phyloP scores from a whole-genome alignment of 2,113 vertebrate genomes.

The Silurus asotus region DNA sequence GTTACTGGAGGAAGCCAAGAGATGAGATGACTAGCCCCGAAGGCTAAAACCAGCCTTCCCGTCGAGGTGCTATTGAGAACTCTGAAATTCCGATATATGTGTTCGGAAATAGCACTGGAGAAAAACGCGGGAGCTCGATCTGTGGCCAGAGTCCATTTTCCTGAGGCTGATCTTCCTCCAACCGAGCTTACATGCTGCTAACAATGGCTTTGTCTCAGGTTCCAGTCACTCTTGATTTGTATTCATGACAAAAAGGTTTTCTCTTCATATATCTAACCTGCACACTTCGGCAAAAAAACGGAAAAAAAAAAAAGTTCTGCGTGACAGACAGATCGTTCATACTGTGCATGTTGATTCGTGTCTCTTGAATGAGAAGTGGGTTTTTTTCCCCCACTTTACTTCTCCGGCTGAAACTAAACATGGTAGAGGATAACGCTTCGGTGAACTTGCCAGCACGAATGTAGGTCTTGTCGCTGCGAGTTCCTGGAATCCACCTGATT shows the following conservation, averaged over 20 bases:
- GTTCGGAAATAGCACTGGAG: conserved; percentile 70
- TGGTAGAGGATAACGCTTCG: conserved; percentile 57
- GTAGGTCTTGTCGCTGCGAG: conserved; percentile 51
- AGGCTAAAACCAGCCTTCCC: conserved; percentile 69
- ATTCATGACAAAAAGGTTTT: conserved; percentile 52
- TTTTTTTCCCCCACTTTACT: conserved; percentile 3
- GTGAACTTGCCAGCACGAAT: conserved; percentile 53
- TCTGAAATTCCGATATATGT: conserved; percentile 70
- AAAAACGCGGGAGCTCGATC: conserved; percentile 61
- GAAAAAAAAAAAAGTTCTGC: neutral
- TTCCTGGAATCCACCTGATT: conserved; percentile 46
- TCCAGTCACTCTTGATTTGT: conserved; percentile 53
- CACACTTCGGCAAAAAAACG: neutral
- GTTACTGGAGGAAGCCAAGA: conserved; percentile 71
- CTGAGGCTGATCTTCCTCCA: conserved; percentile 46
- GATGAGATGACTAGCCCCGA: conserved; percentile 69
- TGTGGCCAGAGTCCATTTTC: conserved; percentile 61
- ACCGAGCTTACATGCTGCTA: conserved; percentile 55
- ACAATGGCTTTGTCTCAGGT: conserved; percentile 57
- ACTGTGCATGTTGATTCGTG: conserved; percentile 52
- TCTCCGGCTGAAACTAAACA: conserved; percentile 47
- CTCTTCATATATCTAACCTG: conserved; percentile 44
- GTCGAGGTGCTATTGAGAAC: conserved; percentile 74
- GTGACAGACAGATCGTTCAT: conserved; percentile 31
- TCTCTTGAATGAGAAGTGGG: conserved; percentile 50